phyloP scores from a whole-genome alignment of 2,797 vertebrate species.

The Leuciscus waleckii region DNA sequence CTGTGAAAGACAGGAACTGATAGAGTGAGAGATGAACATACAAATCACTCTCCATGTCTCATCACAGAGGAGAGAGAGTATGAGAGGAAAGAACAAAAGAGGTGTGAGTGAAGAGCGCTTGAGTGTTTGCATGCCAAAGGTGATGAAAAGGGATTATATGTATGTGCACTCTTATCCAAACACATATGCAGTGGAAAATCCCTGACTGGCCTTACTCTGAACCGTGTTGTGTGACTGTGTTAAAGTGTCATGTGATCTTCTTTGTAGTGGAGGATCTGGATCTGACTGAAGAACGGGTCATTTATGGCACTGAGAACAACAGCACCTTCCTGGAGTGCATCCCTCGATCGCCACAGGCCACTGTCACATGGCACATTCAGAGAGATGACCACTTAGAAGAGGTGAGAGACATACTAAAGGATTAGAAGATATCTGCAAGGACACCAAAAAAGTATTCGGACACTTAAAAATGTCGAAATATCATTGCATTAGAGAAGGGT shows the following conservation, averaged over 20 bases:
- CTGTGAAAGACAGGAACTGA: constrained; percentile 33
- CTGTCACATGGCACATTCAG: constrained; percentile 88
- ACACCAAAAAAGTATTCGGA: neutral
- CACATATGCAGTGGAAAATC: constrained; percentile 33
- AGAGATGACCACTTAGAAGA: constrained; percentile 83
- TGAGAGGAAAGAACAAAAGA: constrained; percentile 32
- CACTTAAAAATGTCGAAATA: neutral
- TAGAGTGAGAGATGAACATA: constrained; percentile 30
- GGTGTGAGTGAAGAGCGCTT: constrained; percentile 22
- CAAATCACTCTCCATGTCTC: constrained; percentile 42
- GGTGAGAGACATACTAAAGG: constrained; percentile 72
- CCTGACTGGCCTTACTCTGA: constrained; percentile 35
- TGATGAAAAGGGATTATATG: constrained; percentile 55
- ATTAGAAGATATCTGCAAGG: neutral
- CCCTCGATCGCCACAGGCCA: constrained; percentile 88
- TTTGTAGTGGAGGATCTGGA: constrained; percentile 79
- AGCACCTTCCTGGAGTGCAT: constrained; percentile 93
- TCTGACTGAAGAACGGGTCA: constrained; percentile 74
- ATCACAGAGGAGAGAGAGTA: constrained; percentile 32
- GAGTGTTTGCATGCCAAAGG: constrained; percentile 62
- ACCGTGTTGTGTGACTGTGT: constrained; percentile 32
- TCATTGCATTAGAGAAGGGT: neutral
- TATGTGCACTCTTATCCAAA: constrained; percentile 21
- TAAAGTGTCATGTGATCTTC: constrained; percentile 25
- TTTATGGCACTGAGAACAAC: constrained; percentile 91